Evolutionary conservation across 2,113 vertebrate genomes (phyloP).

Genomic region (Chinchilla lanigera): DNA sequence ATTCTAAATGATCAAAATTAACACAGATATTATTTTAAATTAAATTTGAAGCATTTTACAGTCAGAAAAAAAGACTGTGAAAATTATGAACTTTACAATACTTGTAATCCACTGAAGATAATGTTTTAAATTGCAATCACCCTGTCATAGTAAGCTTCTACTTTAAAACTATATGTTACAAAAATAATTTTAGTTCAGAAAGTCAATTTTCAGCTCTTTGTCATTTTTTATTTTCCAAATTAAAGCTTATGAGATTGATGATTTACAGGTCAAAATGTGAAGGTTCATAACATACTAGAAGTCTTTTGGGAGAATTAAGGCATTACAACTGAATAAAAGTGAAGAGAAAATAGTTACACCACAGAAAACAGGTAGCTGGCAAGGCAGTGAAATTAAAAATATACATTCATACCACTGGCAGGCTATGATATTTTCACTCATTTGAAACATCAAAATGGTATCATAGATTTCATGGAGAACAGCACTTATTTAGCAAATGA

Average conservation of each 20-base stretch:
- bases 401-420: rapidly evolving
- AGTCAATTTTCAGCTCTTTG: conserved; percentile 71
- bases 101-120: conserved; percentile 60
- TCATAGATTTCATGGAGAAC: background rate
- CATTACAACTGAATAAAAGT: background rate
- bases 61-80: conserved; percentile 67
- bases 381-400: background rate
- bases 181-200: conserved; percentile 74
- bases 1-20: conserved; percentile 70
- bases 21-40: conserved; percentile 77
- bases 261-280: conserved; percentile 63
- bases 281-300: background rate
- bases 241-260: conserved; percentile 56
- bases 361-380: background rate
- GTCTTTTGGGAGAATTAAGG: conserved; percentile 48
- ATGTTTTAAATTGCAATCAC: conserved; percentile 76
- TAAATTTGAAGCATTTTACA: conserved; percentile 39
- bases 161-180: conserved; percentile 70
- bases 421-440: background rate
- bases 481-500: background rate
- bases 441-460: background rate
- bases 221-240: background rate
- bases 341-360: background rate
- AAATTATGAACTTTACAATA: conserved; percentile 75
- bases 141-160: conserved; percentile 63